These are phyloP conservation scores for Tautogolabrus adspersus DNA, from an alignment of 2,113 vertebrate genomes.

Conservation along the genomic window DNA sequence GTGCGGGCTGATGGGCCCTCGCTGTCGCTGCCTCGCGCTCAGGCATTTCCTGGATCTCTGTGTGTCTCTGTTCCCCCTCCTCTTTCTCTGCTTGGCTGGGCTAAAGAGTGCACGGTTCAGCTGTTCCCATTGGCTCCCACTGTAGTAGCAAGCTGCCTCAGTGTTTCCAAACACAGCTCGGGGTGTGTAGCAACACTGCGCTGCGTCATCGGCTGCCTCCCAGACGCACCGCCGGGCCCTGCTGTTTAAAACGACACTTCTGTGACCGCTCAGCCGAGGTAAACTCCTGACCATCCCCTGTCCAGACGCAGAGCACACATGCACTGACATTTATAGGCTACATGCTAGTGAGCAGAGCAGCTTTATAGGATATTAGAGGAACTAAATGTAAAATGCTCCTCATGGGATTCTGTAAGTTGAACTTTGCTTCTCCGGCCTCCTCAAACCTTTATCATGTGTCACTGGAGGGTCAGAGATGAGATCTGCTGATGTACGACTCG, in stretches of 20 bases:
- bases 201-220: slow-evolving; percentile 69
- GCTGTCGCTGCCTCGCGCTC: slow-evolving; percentile 39
- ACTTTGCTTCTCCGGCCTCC: neutral
- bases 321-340: slow-evolving; percentile 53
- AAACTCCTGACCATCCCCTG: slow-evolving; percentile 10
- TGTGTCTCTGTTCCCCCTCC: slow-evolving; percentile 23
- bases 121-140: slow-evolving; percentile 69
- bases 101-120: slow-evolving; percentile 76
- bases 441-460: neutral
- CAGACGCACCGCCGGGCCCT: slow-evolving; percentile 50
- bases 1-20: slow-evolving; percentile 34
- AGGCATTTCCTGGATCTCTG: slow-evolving; percentile 82
- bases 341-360: slow-evolving; percentile 39
- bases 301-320: neutral
- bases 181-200: slow-evolving; percentile 81
- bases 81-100: slow-evolving; percentile 61
- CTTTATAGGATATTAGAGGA: slow-evolving; percentile 12
- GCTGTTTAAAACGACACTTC: slow-evolving; percentile 69
- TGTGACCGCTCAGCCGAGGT: slow-evolving; percentile 62
- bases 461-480: slow-evolving; percentile 25
- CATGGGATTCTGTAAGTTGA: slow-evolving; percentile 26
- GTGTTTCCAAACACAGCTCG: slow-evolving; percentile 82
- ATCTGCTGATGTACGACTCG: slow-evolving; percentile 45
- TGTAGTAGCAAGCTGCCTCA: slow-evolving; percentile 70
- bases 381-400: slow-evolving; percentile 9